phyloP scores from a whole-genome alignment of 2,797 vertebrate genomes.

The Sparus aurata region DNA sequence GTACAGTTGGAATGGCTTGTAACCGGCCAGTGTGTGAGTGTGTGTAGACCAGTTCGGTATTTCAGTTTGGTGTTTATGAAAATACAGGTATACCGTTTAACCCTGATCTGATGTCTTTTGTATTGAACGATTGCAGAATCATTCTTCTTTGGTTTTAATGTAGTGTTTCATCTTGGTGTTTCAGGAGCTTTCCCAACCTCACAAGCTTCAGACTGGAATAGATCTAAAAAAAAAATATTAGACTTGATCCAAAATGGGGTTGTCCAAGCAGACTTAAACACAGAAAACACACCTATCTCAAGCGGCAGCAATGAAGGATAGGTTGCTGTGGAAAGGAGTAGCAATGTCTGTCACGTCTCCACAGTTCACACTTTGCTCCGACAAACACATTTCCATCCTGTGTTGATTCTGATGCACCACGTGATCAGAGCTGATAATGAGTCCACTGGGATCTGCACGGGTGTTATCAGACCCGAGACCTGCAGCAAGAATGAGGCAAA shows the following conservation, averaged over 20 bases:
- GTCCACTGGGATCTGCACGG: neutral
- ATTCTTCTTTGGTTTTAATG: neutral
- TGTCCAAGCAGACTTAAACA: neutral
- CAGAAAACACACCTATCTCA: neutral
- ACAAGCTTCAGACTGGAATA: neutral
- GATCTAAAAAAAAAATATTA: neutral
- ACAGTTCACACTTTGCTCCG: neutral
- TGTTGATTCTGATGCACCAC: neutral
- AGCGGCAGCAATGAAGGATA: neutral
- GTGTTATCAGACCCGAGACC: neutral
- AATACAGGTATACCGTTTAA: neutral
- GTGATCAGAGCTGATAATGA: constrained; percentile 5
- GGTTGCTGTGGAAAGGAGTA: neutral
- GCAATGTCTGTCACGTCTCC: neutral
- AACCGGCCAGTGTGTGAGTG: constrained; percentile 9
- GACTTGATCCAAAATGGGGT: neutral
- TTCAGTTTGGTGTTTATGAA: neutral
- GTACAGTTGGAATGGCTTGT: constrained; percentile 10
- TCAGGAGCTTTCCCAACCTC: neutral
- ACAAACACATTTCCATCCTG: neutral
- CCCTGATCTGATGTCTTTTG: neutral
- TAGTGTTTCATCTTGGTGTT: neutral
- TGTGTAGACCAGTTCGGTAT: neutral
- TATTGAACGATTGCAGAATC: neutral
- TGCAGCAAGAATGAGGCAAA: neutral